Conservation (phyloP, 2,888 invertebrate species). For the Hirtodrosophila histrioides region DNA sequence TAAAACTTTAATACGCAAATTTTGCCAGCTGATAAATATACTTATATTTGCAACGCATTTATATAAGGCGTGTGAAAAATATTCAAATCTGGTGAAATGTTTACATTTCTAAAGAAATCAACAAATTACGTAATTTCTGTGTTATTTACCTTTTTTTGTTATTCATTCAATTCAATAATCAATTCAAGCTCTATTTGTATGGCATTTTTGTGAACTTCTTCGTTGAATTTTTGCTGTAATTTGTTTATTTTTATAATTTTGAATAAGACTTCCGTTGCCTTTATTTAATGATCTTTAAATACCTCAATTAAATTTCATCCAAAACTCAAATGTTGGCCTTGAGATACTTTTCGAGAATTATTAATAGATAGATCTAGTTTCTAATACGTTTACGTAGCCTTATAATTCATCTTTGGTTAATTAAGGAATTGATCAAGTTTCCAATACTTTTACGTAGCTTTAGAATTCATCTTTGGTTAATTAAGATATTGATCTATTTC, state of each 20-base stretch:
- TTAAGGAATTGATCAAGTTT: too few relatives aligned
- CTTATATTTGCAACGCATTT: constrained; percentile 26
- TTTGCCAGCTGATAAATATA: constrained; percentile 9
- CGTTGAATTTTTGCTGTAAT: constrained; percentile 16
- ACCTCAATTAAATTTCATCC: constrained; percentile 2
- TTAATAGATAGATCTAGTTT: too few relatives aligned
- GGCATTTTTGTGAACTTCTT: constrained; percentile 44
- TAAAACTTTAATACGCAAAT: constrained; percentile 4
- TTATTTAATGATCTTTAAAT: not conserved
- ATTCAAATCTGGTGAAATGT: constrained; percentile 39
- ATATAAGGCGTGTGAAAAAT: constrained; percentile 12
- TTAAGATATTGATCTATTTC: too few relatives aligned
- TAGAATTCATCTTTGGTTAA: too few relatives aligned
- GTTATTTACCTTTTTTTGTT: constrained; percentile 12
- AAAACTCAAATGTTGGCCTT: not conserved
- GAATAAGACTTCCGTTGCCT: constrained; percentile 17
- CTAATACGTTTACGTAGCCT: too few relatives aligned
- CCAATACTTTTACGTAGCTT: too few relatives aligned
- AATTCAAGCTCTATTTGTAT: constrained; percentile 50
- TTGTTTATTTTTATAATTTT: constrained; percentile 1
- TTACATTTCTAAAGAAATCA: constrained; percentile 4
- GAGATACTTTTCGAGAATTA: too few relatives aligned
- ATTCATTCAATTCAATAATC: constrained; percentile 1
- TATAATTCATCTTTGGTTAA: too few relatives aligned
- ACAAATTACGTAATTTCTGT: constrained; percentile 24